These are phyloP conservation scores for Phocoena sinus DNA, from an alignment of 2,113 vertebrate genomes.

Conservation along the genomic window DNA sequence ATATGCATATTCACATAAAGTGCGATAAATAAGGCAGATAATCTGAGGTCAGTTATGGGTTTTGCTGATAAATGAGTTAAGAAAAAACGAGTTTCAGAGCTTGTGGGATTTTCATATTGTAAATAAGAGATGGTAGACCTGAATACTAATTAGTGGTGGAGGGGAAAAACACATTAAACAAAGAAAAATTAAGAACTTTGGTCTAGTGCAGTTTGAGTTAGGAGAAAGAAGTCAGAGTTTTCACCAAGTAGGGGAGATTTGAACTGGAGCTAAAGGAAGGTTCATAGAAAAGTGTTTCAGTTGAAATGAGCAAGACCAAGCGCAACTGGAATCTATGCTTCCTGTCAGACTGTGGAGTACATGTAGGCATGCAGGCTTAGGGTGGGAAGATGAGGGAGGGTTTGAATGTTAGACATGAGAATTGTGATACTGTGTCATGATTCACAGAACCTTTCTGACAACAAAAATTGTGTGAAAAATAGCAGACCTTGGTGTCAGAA, in stretches of 20 bases:
- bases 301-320: neutral
- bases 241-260: neutral
- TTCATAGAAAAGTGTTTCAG: neutral
- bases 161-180: neutral
- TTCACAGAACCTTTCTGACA: neutral
- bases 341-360: neutral
- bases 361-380: no score
- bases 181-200: neutral
- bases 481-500: neutral
- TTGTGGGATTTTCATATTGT: neutral
- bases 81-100: neutral
- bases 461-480: neutral
- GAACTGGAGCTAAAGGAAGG: neutral
- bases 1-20: neutral
- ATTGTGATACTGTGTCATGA: neutral
- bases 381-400: neutral
- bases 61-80: neutral
- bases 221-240: no score
- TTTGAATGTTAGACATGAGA: neutral
- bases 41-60: neutral
- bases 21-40: neutral
- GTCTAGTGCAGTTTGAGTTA: neutral
- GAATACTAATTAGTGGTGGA: neutral
- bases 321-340: neutral
- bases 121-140: neutral